Conservation (phyloP, 2,113 vertebrate species). For the Pampusana beccarii region DNA sequence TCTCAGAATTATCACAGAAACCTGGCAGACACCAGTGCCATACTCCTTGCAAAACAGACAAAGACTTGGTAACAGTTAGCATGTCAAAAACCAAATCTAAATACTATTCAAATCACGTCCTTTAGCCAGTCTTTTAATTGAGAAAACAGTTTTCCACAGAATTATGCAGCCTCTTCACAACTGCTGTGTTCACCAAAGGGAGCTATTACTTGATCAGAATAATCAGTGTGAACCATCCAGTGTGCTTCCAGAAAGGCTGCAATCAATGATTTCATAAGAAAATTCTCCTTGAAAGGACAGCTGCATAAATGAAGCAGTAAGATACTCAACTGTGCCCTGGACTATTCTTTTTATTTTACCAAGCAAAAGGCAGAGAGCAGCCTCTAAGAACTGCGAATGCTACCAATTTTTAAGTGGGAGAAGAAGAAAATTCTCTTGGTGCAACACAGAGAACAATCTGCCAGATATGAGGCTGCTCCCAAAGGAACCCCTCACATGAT, state of each 20-base stretch:
- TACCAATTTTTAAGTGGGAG: background rate
- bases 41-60: background rate
- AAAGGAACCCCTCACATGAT: background rate
- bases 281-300: slow-evolving; percentile 26
- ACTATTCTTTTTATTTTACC: background rate
- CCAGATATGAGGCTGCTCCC: background rate
- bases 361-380: background rate
- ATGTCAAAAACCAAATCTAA: slow-evolving; percentile 10
- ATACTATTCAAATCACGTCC: slow-evolving; percentile 29
- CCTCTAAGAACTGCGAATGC: background rate
- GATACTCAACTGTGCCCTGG: background rate
- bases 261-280: background rate
- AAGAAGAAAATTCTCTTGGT: background rate
- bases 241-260: background rate
- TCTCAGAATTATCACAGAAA: background rate
- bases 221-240: background rate
- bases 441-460: background rate
- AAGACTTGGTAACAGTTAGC: slow-evolving; percentile 6
- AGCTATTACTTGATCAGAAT: slow-evolving; percentile 2
- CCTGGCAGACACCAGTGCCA: background rate
- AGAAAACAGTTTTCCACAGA: background rate
- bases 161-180: slow-evolving; percentile 38
- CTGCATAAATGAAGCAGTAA: background rate
- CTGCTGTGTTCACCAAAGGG: background rate
- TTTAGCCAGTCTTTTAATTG: background rate